These are phyloP conservation scores for Helicoverpa armigera DNA, from an alignment of 1,140 invertebrate species.

Conservation along the genomic window DNA sequence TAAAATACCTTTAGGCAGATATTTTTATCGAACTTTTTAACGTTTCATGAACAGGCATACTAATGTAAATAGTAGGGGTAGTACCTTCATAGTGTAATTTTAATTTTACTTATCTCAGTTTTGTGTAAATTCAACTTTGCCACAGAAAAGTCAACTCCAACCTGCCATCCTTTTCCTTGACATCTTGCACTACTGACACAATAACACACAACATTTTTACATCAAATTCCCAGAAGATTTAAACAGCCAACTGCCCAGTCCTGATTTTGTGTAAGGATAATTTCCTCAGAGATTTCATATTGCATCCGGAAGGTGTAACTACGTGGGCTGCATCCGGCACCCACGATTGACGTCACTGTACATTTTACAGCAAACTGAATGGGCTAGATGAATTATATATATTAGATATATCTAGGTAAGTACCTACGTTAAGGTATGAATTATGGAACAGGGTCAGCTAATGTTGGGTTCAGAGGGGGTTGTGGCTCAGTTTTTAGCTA, in stretches of 20 bases:
- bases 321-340: slow-evolving; percentile 28
- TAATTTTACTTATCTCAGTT: too few relatives aligned
- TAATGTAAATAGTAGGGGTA: too few relatives aligned
- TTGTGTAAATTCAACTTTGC: too few relatives aligned
- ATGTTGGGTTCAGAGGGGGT: neutral
- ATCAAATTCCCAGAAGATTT: neutral
- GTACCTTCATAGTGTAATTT: too few relatives aligned
- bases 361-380: slow-evolving; percentile 32
- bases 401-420: neutral
- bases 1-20: too few relatives aligned
- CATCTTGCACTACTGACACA: too few relatives aligned
- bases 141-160: too few relatives aligned
- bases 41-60: too few relatives aligned
- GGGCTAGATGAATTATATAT: slow-evolving; percentile 18
- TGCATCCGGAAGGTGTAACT: slow-evolving; percentile 24
- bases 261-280: neutral
- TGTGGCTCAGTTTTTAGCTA: neutral
- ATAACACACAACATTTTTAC: neutral
- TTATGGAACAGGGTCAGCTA: slow-evolving; percentile 19
- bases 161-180: too few relatives aligned
- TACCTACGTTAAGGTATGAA: slow-evolving; percentile 3
- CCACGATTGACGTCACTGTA: slow-evolving; percentile 26
- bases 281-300: slow-evolving; percentile 26
- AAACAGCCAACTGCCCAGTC: too few relatives aligned
- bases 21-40: too few relatives aligned